Base-by-base conservation (phyloP, 2,888 invertebrate genomes). In the Stramonita haemastoma region DNA sequence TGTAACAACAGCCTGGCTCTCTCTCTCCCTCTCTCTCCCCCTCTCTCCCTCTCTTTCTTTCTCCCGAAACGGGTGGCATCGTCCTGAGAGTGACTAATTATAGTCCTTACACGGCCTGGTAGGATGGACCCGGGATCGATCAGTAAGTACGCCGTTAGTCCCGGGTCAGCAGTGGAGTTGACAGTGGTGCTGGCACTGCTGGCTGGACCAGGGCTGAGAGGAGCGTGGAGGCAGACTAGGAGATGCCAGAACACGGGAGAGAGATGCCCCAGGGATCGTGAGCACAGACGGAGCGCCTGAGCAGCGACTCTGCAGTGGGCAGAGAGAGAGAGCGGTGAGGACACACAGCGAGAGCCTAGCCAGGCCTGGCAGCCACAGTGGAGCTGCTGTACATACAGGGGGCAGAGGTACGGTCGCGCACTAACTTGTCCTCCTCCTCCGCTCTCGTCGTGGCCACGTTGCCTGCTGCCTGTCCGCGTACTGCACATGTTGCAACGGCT, bases 401-500 rank as follows among this genome's bases (percentile, higher is more conserved):
- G 34, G 29, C 8, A 29, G 56, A 66, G 66, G 60, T 85, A 57
- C 34, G 22, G 81, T 32, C 32, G 86, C 66, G 60, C 32, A 57
- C 32, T 81, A 34, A 46, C 84, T 56, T 84, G 84, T 84, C 57
- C 29, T 57, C 86, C 13, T 84, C 57, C 29, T 57, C 86, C 13
- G 15, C 34, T 0, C 29, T 86, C 86, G 29, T 66, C 66, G 29
- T 17, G 32, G 56, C 86, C 66, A n/a, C 29, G 13, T 57, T 29
- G 86, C 86, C 56, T 66, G 86, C 86, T 66, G 86, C 66, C 66
- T 2, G 57, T 86, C 57, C 66, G 17, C 60, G 29, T 60, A 32
- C 86, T 86, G 66, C 60, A 29, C 60, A 57, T 57, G 84, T 56
- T 57, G 84, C 19, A 46, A 46, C 8, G 29, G 57, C 29, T 29